A percentile compares a stretch with the other conserved stretches of the same genome.
These are phyloP conservation scores for Heliocidaris erythrogramma DNA, from an alignment of 35 echinoderm and acorn worm species.

Conservation along the genomic window DNA sequence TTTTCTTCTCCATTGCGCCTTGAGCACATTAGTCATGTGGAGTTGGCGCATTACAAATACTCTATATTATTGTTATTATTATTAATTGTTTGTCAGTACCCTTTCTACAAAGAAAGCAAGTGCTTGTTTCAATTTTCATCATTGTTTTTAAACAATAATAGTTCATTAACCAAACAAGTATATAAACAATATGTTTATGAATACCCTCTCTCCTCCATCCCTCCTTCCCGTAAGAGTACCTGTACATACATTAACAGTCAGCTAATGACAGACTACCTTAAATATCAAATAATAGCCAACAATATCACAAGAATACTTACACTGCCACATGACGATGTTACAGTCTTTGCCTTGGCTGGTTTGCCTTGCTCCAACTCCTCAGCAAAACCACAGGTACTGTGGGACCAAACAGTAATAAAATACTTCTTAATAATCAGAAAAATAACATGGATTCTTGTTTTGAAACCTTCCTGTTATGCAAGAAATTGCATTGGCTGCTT, in stretches of 20 bases:
- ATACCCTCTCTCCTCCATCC: no score
- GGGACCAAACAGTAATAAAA: slow-evolving; percentile 41
- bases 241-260: neutral
- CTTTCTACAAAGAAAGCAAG: no score
- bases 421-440: neutral
- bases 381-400: slow-evolving; percentile 89
- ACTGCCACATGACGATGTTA: slow-evolving; percentile 87
- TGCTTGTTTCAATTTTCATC: no score
- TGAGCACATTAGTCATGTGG: no score
- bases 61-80: no score
- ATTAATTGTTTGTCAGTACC: no score
- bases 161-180: neutral
- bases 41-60: no score
- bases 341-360: slow-evolving; percentile 48
- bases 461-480: no score
- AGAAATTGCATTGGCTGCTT: no score
- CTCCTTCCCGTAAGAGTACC: no score
- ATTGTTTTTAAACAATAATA: neutral
- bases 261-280: neutral
- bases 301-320: slow-evolving; percentile 65
- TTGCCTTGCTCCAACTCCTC: slow-evolving; percentile 82
- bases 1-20: no score
- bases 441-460: neutral
- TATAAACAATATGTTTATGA: no score
- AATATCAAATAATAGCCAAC: neutral